Conservation (phyloP, 1,140 invertebrate species). For the Hyphantria cunea region DNA sequence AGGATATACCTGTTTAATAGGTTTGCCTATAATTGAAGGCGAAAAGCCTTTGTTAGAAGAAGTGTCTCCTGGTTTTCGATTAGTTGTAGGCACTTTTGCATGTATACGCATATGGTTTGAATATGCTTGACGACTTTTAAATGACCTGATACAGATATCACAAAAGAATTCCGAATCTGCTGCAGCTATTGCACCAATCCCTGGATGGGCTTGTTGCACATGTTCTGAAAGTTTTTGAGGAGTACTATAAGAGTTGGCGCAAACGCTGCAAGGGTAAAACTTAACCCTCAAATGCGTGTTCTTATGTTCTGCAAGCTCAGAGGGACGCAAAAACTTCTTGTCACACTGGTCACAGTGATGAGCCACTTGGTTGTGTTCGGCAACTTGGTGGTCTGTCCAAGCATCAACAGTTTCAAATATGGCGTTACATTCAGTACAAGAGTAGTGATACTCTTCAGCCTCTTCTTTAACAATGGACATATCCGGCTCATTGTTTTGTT, state of each 20-base stretch:
- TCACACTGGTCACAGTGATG: slow-evolving; percentile 84
- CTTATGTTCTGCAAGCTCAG: slow-evolving; percentile 84
- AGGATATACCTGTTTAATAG: slow-evolving; percentile 57
- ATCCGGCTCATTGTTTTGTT: slow-evolving; percentile 56
- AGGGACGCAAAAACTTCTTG: slow-evolving; percentile 83
- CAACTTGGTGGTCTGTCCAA: slow-evolving; percentile 82
- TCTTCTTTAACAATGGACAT: slow-evolving; percentile 76
- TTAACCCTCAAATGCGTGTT: slow-evolving; percentile 86
- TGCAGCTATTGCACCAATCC: slow-evolving; percentile 34
- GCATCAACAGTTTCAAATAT: slow-evolving; percentile 81
- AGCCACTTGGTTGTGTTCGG: slow-evolving; percentile 77
- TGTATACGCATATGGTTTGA: slow-evolving; percentile 82
- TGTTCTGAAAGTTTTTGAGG: slow-evolving; percentile 82
- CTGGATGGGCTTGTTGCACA: slow-evolving; percentile 75
- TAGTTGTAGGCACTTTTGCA: slow-evolving; percentile 75
- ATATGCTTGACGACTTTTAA: slow-evolving; percentile 79
- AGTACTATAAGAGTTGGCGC: slow-evolving; percentile 84
- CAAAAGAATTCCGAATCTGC: slow-evolving; percentile 73
- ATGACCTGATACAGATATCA: slow-evolving; percentile 75
- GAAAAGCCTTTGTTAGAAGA: slow-evolving; percentile 48
- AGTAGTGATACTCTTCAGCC: slow-evolving; percentile 79
- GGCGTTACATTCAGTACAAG: slow-evolving; percentile 82
- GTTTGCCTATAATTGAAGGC: slow-evolving; percentile 72
- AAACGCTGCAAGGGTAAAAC: slow-evolving; percentile 84
- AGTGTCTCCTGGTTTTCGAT: slow-evolving; percentile 65